These are phyloP conservation scores for Cacatua alba DNA, from an alignment of 2,113 vertebrate species.

Conservation along the genomic window DNA sequence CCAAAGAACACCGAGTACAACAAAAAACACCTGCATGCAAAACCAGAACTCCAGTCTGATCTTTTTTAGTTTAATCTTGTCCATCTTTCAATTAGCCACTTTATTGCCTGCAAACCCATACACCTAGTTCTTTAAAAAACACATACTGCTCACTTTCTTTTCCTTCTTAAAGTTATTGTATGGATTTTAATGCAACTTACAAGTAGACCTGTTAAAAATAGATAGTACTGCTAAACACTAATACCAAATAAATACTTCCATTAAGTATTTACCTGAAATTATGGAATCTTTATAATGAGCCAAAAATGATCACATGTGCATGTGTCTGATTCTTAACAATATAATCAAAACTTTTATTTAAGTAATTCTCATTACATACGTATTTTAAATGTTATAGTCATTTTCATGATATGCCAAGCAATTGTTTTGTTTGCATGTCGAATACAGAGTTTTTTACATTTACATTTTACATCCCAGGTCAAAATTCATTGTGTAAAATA, in stretches of 20 bases:
- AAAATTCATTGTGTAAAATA: background rate
- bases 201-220: background rate
- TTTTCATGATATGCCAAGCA: background rate
- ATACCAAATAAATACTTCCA: background rate
- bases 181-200: background rate
- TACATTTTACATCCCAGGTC: background rate
- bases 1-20: background rate
- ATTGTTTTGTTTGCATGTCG: background rate
- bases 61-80: too few relatives aligned
- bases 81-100: background rate
- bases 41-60: background rate
- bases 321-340: background rate
- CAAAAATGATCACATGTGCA: accelerated
- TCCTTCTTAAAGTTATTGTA: background rate
- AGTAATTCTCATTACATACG: background rate
- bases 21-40: background rate
- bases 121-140: background rate
- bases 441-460: background rate
- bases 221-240: background rate
- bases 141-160: background rate
- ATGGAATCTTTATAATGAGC: background rate
- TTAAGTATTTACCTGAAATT: background rate
- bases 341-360: background rate
- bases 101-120: background rate
- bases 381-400: background rate